A percentile compares a stretch with the other conserved stretches of the same genome.
phyloP scores from a whole-genome alignment of 1,140 invertebrate species.

The Geopemphigus sp. region DNA sequence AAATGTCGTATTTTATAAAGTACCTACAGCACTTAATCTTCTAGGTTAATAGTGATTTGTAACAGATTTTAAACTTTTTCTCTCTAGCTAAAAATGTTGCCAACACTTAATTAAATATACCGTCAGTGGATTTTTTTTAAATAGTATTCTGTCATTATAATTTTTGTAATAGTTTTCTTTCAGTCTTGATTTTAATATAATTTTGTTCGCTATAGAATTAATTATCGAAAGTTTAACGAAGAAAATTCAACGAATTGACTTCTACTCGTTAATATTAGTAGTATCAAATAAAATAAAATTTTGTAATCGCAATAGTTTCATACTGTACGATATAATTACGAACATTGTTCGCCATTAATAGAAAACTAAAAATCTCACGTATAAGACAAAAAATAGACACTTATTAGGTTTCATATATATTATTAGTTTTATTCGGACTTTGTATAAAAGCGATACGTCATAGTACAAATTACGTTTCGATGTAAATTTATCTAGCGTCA shows the following conservation, averaged over 20 bases:
- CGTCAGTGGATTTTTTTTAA: no score
- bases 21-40: background rate
- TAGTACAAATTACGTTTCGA: slow-evolving; percentile 26
- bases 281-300: no score
- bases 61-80: background rate
- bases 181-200: background rate
- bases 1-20: background rate
- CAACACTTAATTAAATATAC: background rate
- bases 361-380: background rate
- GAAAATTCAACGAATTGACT: background rate
- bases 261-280: background rate
- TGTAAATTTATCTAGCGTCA: slow-evolving; percentile 38
- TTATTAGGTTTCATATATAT: background rate
- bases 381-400: background rate
- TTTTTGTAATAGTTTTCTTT: background rate
- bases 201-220: background rate
- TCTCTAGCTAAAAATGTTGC: background rate
- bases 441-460: background rate
- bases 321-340: no score
- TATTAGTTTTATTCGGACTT: background rate
- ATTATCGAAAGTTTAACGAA: background rate
- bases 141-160: background rate
- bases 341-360: background rate
- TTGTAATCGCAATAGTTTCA: no score
- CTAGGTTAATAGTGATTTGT: background rate